Percentiles rank a stretch among this genome's conserved stretches.
Evolutionary conservation across 2,797 vertebrate species (phyloP).

Genomic region (Poecilia gillii): DNA sequence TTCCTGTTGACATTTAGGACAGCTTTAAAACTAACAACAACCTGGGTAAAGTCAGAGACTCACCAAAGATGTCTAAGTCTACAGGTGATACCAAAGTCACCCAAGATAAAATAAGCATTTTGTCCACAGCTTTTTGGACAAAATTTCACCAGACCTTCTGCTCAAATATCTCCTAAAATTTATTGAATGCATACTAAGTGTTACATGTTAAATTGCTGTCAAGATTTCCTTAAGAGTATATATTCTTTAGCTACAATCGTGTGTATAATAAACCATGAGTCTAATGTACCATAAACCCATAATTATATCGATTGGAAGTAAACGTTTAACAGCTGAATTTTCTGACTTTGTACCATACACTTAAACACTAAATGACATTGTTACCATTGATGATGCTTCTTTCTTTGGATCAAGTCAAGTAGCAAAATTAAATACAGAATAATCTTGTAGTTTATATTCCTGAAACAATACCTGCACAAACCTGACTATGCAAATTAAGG

Average conservation of each 20-base stretch:
- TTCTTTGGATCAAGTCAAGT: not conserved
- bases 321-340: too few relatives aligned
- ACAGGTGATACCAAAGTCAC: not conserved
- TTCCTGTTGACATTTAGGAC: not conserved
- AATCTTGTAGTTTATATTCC: not conserved
- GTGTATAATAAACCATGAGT: not conserved
- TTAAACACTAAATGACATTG: too few relatives aligned
- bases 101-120: not conserved
- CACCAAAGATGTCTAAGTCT: not conserved
- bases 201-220: not conserved
- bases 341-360: too few relatives aligned
- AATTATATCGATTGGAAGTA: not conserved
- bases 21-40: not conserved
- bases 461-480: not conserved
- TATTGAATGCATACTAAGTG: not conserved
- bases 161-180: not conserved
- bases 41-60: not conserved
- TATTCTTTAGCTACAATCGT: not conserved
- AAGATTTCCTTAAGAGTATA: not conserved
- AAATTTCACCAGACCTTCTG: not conserved
- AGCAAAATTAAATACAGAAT: not conserved
- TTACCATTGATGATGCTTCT: not conserved
- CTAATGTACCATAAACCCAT: not conserved
- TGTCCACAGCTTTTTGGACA: not conserved
- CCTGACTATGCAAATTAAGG: not conserved